Conservation (phyloP, 2,113 vertebrate genomes). For the Elephantulus edwardii region DNA sequence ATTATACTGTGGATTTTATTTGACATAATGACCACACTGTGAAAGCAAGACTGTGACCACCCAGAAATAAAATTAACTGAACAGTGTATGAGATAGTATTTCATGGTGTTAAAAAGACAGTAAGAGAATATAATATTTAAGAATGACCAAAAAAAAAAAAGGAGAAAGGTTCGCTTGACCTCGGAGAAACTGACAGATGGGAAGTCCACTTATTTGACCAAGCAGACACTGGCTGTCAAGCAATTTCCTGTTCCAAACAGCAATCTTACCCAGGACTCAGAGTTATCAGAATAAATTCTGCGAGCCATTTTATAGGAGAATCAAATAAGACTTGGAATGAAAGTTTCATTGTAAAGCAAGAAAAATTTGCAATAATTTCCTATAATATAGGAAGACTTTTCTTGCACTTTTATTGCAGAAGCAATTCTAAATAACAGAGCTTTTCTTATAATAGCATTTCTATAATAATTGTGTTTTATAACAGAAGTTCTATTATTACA, state of each 20-base stretch:
- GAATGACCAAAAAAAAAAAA: conserved; percentile 33
- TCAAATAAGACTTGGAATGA: conserved; percentile 84
- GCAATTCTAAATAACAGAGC: conserved; percentile 88
- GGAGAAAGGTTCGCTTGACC: conserved; percentile 19
- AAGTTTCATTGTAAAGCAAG: conserved; percentile 84
- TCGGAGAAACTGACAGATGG: not conserved
- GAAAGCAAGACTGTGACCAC: conserved; percentile 20
- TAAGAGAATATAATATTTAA: conserved; percentile 34
- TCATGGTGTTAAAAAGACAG: not conserved
- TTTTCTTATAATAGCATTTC: conserved; percentile 89
- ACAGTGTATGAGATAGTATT: not conserved
- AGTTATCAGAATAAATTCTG: conserved; percentile 72
- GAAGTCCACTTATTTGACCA: conserved; percentile 51
- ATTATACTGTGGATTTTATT: not conserved
- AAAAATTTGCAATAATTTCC: conserved; percentile 88
- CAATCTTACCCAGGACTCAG: conserved; percentile 72
- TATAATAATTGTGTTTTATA: conserved; percentile 90
- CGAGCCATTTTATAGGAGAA: conserved; percentile 78
- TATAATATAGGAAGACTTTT: conserved; percentile 84
- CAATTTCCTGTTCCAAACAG: conserved; percentile 81
- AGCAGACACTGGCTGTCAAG: conserved; percentile 65
- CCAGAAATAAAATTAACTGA: conserved; percentile 8
- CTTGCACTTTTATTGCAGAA: conserved; percentile 86
- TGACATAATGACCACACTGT: not conserved
- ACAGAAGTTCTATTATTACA: conserved; percentile 89